phyloP scores from a whole-genome alignment of 2,113 vertebrate genomes.

The Coracopsis vasa region DNA sequence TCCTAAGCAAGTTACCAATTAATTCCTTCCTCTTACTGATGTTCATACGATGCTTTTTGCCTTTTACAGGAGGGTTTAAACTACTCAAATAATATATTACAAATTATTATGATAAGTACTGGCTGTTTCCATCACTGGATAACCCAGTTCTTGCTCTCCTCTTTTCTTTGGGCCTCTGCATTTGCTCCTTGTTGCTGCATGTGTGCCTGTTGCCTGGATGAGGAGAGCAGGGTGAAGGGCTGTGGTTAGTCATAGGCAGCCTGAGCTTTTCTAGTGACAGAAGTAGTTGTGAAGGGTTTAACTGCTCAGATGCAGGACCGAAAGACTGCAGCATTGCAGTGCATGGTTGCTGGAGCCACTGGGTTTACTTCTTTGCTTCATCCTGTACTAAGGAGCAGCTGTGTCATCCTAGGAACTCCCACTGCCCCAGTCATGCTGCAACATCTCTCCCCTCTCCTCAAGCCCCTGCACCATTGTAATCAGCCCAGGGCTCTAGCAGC shows the following conservation, averaged over 20 bases:
- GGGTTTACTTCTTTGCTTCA: background rate
- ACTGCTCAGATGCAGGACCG: background rate
- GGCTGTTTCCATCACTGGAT: background rate
- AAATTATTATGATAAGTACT: background rate
- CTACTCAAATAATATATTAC: background rate
- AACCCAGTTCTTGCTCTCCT: background rate
- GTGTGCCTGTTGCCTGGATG: background rate
- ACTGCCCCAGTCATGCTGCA: background rate
- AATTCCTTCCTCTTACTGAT: background rate
- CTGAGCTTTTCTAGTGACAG: background rate
- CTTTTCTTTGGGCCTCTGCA: background rate
- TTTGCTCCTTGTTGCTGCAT: background rate
- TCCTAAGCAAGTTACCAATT: background rate
- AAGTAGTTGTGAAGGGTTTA: background rate
- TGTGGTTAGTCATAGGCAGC: background rate
- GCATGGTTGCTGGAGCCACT: background rate
- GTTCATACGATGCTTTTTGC: background rate
- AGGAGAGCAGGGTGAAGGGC: background rate
- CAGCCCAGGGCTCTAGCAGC: background rate
- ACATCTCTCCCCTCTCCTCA: background rate
- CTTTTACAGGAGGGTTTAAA: background rate
- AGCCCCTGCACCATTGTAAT: background rate
- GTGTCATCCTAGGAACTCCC: background rate
- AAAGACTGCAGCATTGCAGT: background rate
- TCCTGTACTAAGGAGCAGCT: background rate